phyloP scores from a whole-genome alignment of 1,140 invertebrate species.

The Glossosoma conforme region DNA sequence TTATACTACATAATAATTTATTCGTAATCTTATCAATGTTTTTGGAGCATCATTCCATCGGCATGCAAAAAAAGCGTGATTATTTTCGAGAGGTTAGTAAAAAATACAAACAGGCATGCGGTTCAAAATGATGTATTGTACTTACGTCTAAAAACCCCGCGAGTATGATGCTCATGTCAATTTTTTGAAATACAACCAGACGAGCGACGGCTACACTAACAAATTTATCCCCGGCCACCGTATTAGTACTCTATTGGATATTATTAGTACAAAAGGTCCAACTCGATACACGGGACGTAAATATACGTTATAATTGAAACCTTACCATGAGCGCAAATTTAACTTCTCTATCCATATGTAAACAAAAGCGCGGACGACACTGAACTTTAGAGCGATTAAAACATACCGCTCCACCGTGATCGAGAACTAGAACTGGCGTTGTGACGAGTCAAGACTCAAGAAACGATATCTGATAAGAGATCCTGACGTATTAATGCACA shows the following conservation, averaged over 20 bases:
- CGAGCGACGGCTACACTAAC: neutral
- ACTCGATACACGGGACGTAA: slow-evolving; percentile 5
- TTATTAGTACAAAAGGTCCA: slow-evolving; percentile 2
- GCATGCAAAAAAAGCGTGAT: too few species aligned
- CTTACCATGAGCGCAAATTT: slow-evolving; percentile 17
- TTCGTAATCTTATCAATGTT: too few species aligned
- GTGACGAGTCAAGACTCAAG: too few species aligned
- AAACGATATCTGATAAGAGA: too few species aligned
- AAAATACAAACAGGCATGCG: too few species aligned
- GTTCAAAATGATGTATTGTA: too few species aligned
- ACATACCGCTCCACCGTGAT: too few species aligned
- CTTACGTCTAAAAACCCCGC: slow-evolving; percentile 27
- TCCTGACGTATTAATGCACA: too few species aligned
- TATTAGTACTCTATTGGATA: slow-evolving; percentile 7
- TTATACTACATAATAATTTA: too few species aligned
- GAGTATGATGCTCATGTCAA: slow-evolving; percentile 23
- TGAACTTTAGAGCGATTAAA: slow-evolving; percentile 3
- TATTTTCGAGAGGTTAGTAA: too few species aligned
- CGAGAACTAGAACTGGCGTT: too few species aligned
- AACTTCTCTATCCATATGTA: slow-evolving; percentile 8
- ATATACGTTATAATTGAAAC: neutral
- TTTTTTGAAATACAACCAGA: slow-evolving; percentile 10
- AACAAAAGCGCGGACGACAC: neutral
- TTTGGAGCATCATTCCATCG: too few species aligned
- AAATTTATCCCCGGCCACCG: slow-evolving; percentile 3